Evolutionary conservation across 2,888 invertebrate genomes (phyloP), one percentile per base, ranked within the genome.

Genomic region (Sclerodermus sp.): DNA sequence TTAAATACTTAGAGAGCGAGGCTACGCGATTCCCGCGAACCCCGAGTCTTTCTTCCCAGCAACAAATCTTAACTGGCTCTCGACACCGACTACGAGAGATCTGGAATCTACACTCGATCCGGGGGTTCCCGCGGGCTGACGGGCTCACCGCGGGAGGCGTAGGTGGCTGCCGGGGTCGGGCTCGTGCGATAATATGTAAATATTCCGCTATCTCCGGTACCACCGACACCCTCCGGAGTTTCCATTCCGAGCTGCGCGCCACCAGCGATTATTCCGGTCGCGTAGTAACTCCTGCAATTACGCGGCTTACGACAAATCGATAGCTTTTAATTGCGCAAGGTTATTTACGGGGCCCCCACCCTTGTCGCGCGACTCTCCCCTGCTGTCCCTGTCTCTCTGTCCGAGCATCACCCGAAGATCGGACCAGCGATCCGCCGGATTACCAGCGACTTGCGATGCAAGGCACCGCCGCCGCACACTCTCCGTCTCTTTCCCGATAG

Each of bases 251-350:
- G 45, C 54, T 36, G 47, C 39, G 58, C 55, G 54, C 60, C 54
- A 56, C 60, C 52, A 45, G 57, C 71, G 72, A 74, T 75, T 76
- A 76, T 75, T 73, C 72, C 62, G 58, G 62, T 64, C 69, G 72
- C 70, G 70, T 70, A 68, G 71, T 74, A 74, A 74, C 70, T 74
- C 73, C 62, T 69, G 71, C 74, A 76, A 76, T 76, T 76, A 76
- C 74, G 71, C 65, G 64, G 69, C 68, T 76, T 72, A 75, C 73
- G 73, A 74, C 71, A 67, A 73, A 74, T 76, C 75, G 74, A 74
- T 76, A 71, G 70, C 70, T 73, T 75, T 75, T 74, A 76, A 76
- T 76, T 74, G 72, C 69, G 61, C 52, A 31, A 58, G 62, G 67
- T 67, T 72, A 74, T 74, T 73, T 71, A 68, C 67, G 65, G 58